Evolutionary conservation across 2,797 vertebrate genomes (phyloP).

Genomic region (Lacerta agilis): DNA sequence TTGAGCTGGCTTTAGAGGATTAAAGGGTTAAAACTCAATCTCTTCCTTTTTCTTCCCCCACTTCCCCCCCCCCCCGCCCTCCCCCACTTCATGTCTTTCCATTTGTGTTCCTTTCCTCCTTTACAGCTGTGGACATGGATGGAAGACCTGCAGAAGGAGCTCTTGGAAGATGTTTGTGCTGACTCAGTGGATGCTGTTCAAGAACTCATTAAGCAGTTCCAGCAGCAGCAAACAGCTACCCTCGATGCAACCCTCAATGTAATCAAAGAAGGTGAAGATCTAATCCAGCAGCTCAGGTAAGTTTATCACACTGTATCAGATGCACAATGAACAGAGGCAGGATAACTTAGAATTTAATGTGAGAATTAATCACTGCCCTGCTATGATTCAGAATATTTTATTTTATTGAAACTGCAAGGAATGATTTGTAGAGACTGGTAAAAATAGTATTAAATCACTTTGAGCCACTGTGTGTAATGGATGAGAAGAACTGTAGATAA

Average conservation of each 20-base stretch:
- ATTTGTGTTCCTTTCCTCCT: slow-evolving; percentile 67
- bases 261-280: slow-evolving; percentile 97
- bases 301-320: slow-evolving; percentile 59
- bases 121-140: slow-evolving; percentile 97
- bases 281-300: slow-evolving; percentile 98
- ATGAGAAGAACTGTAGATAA: slow-evolving; percentile 50
- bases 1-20: slow-evolving; percentile 66
- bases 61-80: not conserved
- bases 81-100: slow-evolving; percentile 31
- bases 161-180: slow-evolving; percentile 93
- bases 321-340: not conserved
- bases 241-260: slow-evolving; percentile 97
- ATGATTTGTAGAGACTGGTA: slow-evolving; percentile 59
- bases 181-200: slow-evolving; percentile 96
- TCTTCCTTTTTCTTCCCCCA: not conserved
- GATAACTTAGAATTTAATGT: slow-evolving; percentile 15
- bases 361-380: slow-evolving; percentile 18
- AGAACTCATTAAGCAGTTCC: slow-evolving; percentile 97
- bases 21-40: slow-evolving; percentile 70
- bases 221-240: slow-evolving; percentile 96
- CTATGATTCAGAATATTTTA: slow-evolving; percentile 27
- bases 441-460: slow-evolving; percentile 53
- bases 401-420: slow-evolving; percentile 52
- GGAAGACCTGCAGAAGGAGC: slow-evolving; percentile 98
- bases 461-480: slow-evolving; percentile 47